Conservation (phyloP, 2,888 invertebrate genomes). For the Tupiocoris notatus region DNA sequence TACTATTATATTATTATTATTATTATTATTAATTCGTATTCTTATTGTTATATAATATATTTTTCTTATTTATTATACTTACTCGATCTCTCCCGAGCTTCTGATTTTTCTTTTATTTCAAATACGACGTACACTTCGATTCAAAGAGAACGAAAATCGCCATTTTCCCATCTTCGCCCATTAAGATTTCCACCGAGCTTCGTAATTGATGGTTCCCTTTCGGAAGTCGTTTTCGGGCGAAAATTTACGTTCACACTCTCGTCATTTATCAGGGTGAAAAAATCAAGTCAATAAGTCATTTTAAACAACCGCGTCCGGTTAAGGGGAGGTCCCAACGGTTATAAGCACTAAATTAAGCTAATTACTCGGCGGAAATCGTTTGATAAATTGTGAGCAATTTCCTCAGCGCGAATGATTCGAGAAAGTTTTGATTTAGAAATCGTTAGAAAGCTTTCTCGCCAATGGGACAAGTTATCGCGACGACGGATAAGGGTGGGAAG, state of each 20-base stretch:
- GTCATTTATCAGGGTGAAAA: constrained; percentile 22
- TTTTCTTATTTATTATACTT: too few species aligned
- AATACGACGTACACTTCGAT: too few species aligned
- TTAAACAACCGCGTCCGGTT: constrained; percentile 3
- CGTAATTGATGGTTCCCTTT: too few species aligned
- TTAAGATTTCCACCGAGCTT: not conserved
- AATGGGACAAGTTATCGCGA: not conserved
- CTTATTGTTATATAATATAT: too few species aligned
- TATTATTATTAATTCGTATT: too few species aligned
- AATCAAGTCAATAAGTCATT: constrained; percentile 33
- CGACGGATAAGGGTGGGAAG: not conserved
- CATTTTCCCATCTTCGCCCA: too few species aligned
- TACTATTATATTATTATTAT: too few species aligned
- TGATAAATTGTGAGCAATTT: constrained; percentile 39
- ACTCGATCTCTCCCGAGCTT: too few species aligned
- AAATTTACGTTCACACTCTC: constrained; percentile 20
- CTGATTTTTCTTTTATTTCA: too few species aligned
- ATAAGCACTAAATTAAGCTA: constrained; percentile 39
- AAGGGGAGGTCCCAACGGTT: constrained; percentile 3
- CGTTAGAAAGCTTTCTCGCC: constrained; percentile 13
- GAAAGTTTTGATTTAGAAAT: constrained; percentile 33
- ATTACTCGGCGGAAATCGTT: constrained; percentile 33
- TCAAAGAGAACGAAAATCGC: too few species aligned
- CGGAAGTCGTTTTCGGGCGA: too few species aligned
- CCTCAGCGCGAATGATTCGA: constrained; percentile 28